Evolutionary conservation across 2,888 invertebrate genomes (phyloP), one percentile per base, ranked within the genome.

Genomic region (Diaperis boleti): DNA sequence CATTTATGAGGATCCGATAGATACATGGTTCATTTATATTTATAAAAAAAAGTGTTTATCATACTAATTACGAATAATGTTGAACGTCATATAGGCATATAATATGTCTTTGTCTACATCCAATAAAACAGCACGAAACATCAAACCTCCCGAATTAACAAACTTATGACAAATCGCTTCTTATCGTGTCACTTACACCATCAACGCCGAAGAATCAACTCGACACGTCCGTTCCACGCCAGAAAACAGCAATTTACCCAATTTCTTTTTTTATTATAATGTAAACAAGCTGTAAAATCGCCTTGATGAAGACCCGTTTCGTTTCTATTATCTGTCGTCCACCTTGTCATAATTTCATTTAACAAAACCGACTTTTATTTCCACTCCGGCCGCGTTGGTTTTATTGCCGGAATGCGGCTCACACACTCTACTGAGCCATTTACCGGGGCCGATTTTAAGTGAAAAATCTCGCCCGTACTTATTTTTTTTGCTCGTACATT

Each of bases 401-500:
- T 44, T 11, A 44, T 20, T 22, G 14, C 22, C 11, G 14, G 22
- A 44, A 13, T 22, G 22, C 26, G 13, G 26, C 26, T 44, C 22
- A 11, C 11, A 13, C 13, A 22, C 20, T 44, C n/a, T 22, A 22
- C 42, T 52, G 18, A 13, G n/a, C 10, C 33, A 18, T 49, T 41
- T 3, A n/a, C n/a, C n/a, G n/a, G 5, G 11, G 15, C 7, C 3
- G 13, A 29, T 41, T 56, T 57, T 37, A 29, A 52, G n/a, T 26
- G 8, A 26, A 26, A 26, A 8, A 26, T 26, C 6, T 26, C 26
- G 26, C 8, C 6, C n/a, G 6, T 26, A 26, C n/a, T 26, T 5
- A 26, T n/a, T 6, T 26, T 26, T 26, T 26, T 26, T n/a, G 45
- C 59, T 65, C 59, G 37, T 61, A 61, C 56, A 64, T 64, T 57